phyloP scores from a whole-genome alignment of 2,888 invertebrate genomes.

The Alentia gelatinosa region DNA sequence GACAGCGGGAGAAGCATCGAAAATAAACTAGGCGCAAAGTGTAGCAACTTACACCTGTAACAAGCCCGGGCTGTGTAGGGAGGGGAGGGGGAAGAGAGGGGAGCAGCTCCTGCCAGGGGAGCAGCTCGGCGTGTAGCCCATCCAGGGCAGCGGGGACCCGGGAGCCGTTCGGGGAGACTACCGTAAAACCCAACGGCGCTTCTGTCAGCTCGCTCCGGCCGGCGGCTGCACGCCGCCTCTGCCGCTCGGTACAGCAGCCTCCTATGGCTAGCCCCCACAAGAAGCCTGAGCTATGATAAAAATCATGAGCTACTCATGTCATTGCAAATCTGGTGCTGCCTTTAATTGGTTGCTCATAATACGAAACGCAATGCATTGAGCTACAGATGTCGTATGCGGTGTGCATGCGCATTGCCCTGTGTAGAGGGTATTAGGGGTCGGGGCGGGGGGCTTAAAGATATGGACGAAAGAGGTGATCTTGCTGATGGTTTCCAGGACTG shows the following conservation, averaged over 20 bases:
- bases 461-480: background rate
- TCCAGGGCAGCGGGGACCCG: constrained; percentile 35
- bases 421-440: too few relatives aligned
- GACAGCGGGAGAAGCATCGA: too few relatives aligned
- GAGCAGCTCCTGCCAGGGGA: constrained; percentile 19
- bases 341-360: background rate
- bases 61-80: background rate
- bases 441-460: background rate
- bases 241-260: background rate
- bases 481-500: background rate
- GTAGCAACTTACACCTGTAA: constrained; percentile 5
- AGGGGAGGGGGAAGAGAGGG: background rate
- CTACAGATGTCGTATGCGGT: background rate
- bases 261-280: background rate
- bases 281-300: background rate
- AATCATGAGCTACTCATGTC: background rate
- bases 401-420: too few relatives aligned
- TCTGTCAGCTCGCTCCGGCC: background rate
- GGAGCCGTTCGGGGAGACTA: constrained; percentile 14
- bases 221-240: too few relatives aligned
- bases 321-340: background rate
- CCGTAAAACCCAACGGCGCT: background rate
- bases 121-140: constrained; percentile 19
- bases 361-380: too few relatives aligned
- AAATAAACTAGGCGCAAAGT: background rate